Percentiles rank a stretch among this genome's conserved stretches.
Conservation (phyloP, 30 jellyfish, hydroid and myxozoan species). For the Aurelia sp. region DNA sequence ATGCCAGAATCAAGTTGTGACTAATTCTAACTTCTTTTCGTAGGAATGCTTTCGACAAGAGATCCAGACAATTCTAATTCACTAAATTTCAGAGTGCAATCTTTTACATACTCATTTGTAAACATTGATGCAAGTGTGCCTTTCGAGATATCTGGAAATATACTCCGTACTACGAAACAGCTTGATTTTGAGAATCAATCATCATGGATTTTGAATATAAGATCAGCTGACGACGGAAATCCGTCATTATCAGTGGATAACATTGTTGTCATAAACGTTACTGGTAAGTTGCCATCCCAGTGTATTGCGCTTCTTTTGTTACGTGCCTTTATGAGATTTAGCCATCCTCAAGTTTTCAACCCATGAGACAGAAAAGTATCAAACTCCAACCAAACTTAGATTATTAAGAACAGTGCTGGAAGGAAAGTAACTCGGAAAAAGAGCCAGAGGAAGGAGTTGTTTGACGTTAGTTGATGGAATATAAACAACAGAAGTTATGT, state of each 20-base stretch:
- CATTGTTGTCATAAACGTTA: constrained; percentile 42
- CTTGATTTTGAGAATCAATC: constrained; percentile 77
- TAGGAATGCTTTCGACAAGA: constrained; percentile 65
- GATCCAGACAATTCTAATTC: constrained; percentile 70
- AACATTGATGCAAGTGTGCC: constrained; percentile 54
- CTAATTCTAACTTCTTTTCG: neutral
- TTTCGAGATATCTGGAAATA: constrained; percentile 50
- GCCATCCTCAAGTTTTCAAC: no score
- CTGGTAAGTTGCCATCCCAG: constrained; percentile 48
- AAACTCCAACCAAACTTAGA: no score
- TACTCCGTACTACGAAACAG: constrained; percentile 23
- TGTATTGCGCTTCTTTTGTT: no score
- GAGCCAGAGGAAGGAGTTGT: no score
- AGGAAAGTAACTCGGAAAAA: no score
- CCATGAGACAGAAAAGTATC: no score
- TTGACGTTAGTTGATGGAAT: no score
- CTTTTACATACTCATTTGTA: constrained; percentile 61
- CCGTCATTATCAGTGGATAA: constrained; percentile 64
- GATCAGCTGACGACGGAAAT: constrained; percentile 78
- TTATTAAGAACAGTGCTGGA: no score
- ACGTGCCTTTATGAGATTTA: no score
- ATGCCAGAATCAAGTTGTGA: no score
- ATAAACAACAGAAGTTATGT: no score
- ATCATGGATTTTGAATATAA: constrained; percentile 54
- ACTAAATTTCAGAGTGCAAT: constrained; percentile 6